These are phyloP conservation scores for Crocuta crocuta DNA, from an alignment of 2,113 vertebrate genomes.

Conservation along the genomic window DNA sequence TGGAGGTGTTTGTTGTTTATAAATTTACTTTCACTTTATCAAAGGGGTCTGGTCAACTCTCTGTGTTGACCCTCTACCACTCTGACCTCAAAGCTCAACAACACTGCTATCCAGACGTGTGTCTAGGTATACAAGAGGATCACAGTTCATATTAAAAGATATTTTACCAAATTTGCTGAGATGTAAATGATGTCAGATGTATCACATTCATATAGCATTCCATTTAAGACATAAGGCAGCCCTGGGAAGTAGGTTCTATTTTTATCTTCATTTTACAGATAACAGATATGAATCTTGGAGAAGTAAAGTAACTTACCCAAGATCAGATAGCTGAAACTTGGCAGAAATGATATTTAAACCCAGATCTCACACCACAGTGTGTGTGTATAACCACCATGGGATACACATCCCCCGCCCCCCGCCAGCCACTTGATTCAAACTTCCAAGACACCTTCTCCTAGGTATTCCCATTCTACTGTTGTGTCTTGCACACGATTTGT, in stretches of 20 bases:
- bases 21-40: neutral
- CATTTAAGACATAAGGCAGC: neutral
- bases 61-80: neutral
- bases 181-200: neutral
- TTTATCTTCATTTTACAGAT: neutral
- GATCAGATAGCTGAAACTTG: neutral
- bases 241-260: neutral
- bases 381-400: neutral
- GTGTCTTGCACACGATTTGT: neutral
- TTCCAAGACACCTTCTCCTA: neutral
- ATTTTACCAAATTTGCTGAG: neutral
- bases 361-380: neutral
- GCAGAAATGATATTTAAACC: neutral
- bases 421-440: neutral
- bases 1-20: neutral
- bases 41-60: neutral
- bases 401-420: neutral
- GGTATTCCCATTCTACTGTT: neutral
- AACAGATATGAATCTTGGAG: neutral
- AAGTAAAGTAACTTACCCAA: neutral
- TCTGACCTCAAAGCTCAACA: neutral
- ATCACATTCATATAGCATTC: neutral
- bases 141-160: conserved; percentile 4
- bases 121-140: neutral
- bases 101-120: neutral